Evolutionary conservation across 1,140 invertebrate genomes (phyloP), one percentile per base, ranked within the genome.

Genomic region (Drepana arcuata): DNA sequence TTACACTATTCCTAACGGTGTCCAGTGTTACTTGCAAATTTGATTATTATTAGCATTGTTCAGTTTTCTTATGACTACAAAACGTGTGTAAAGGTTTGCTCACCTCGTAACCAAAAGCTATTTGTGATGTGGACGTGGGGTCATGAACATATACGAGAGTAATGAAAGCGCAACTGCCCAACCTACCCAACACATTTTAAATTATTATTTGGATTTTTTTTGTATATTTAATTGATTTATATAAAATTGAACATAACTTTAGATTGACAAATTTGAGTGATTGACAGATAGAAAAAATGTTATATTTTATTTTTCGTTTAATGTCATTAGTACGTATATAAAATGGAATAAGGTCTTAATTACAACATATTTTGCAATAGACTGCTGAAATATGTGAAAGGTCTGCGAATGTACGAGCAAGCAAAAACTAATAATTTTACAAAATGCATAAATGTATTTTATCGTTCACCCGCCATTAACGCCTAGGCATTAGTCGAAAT

Each of bases 141-240:
- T 38, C 25, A 46, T 32, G 11, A 61, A 65, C 30, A 65, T 49
- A 14, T 57, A 69, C 2, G 69, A 73, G 2, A 73, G 32, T 13
- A 73, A 27, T 1, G 69, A 65, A 37, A 73, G 47, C 1, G 61
- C 61, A 2, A 61, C 27, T 14, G 63, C 63, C 69, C 65, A 73
- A 14, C 60, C 65, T 43, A 73, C 32, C 65, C 63, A 73, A 38
- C 69, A 73, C 65, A 73, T 73, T 42, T 45, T 64, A 16, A 30
- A 18, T 21, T 16, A 10, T 16, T 29, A 41, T 36, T 31, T 29
- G 13, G 11, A n/a, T 42, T 27, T 39, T 14, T 38, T 41, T 45
- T 34, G 39, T 35, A 41, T 10, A 10, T 28, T 36, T 41, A 9
- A 16, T 34, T 23, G 15, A 37, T 49, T 43, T 24, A 10, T 33